Base-by-base conservation (phyloP, 2,888 invertebrate species). In the Apocheima hispidaria region DNA sequence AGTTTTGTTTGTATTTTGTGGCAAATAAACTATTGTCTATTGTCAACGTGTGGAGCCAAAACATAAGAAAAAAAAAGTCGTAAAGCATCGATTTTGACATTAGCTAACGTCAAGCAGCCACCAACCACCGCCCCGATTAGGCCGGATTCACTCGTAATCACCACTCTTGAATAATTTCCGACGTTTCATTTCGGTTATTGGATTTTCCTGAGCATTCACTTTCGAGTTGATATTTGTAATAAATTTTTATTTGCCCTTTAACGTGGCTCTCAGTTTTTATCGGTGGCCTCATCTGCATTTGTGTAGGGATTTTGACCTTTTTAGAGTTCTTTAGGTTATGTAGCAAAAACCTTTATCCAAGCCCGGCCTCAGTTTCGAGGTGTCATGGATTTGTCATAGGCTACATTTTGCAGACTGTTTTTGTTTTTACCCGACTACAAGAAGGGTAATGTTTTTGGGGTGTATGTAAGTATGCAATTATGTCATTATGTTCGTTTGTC, bases 131-230 rank as follows among this genome's bases (percentile, higher is more conserved):
- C 75, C 72, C 61, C n/a, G n/a, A n/a, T n/a, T n/a, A n/a, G n/a
- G n/a, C 54, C 75, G 79, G 75, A 67, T 81, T 79, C 72, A 63
- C 72, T 75, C 74, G 74, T 87, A 83, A 86, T 85, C 79, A 81
- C 68, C 75, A 83, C 81, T 75, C 77, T 71, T 75, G 74, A 79
- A 85, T 84, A 86, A 87, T 87, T 86, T 84, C 70, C 75, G 73
- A 72, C 82, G 75, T 86, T 86, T 83, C 82, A 81, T 84, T 83
- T 81, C 77, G 73, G 81, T 86, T 86, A 86, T 88, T 85, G 82
- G 82, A 82, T 86, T 83, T 81, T 75, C 80, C 74, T 71, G 68
- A 72, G 75, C 69, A 70, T 71, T 64, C 67, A 67, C 72, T 75
- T 75, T 77, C 65, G 66, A 79, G 76, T 83, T 83, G 81, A 84